phyloP scores from a whole-genome alignment of 2,113 vertebrate genomes.

The Trematomus loennbergii region DNA sequence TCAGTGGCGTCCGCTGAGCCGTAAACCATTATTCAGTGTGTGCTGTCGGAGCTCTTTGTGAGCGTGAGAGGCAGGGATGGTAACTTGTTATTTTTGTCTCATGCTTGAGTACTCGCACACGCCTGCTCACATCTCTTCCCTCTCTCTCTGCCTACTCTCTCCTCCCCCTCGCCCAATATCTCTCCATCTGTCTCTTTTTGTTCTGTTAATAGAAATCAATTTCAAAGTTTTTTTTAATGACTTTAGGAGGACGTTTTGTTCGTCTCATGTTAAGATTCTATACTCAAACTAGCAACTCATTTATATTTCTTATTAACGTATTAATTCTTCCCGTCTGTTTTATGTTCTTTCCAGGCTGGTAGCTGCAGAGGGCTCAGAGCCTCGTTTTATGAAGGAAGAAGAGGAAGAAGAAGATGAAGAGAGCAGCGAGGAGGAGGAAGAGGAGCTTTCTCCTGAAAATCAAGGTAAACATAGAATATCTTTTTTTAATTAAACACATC shows the following conservation, averaged over 20 bases:
- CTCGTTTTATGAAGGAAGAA: constrained; percentile 82
- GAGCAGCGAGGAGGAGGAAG: constrained; percentile 93
- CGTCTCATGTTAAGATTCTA: not conserved
- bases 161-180: constrained; percentile 22
- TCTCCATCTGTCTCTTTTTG: constrained; percentile 36
- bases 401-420: constrained; percentile 85
- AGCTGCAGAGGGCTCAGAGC: constrained; percentile 89
- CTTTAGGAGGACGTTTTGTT: not conserved
- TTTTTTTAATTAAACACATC: not conserved
- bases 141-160: constrained; percentile 19
- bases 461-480: constrained; percentile 81
- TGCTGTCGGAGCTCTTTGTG: constrained; percentile 46
- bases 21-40: constrained; percentile 46
- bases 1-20: constrained; percentile 46
- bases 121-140: constrained; percentile 26
- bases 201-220: not conserved
- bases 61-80: constrained; percentile 28
- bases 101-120: constrained; percentile 44
- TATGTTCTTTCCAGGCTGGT: constrained; percentile 82
- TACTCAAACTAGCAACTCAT: not conserved
- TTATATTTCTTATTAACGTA: not conserved
- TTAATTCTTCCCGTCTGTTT: not conserved
- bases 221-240: not conserved
- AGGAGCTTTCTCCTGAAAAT: constrained; percentile 92
- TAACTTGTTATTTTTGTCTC: constrained; percentile 55